phyloP scores from a whole-genome alignment of 2,797 vertebrate species.

The Dromococcyx pavoninus region DNA sequence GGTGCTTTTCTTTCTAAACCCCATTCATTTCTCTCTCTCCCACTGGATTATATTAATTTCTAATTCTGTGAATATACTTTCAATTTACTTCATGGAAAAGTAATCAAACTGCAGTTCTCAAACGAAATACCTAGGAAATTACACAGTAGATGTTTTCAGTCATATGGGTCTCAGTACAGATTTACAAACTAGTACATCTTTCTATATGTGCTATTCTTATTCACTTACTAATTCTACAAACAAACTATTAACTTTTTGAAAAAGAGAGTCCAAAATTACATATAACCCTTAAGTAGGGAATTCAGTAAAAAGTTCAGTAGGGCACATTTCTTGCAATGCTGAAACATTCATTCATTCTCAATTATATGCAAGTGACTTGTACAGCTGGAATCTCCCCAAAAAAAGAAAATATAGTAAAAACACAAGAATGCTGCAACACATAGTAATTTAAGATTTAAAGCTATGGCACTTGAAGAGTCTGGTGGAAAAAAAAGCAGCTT shows the following conservation, averaged over 20 bases:
- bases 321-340: neutral
- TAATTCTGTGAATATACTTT: conserved; percentile 12
- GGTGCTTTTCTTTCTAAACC: too few species aligned
- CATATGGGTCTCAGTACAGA: neutral
- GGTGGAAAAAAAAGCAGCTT: neutral
- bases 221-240: neutral
- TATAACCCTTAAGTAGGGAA: neutral
- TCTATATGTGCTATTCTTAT: neutral
- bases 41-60: conserved; percentile 26
- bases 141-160: neutral
- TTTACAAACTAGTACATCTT: conserved; percentile 5
- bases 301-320: neutral
- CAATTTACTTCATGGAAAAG: neutral
- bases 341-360: neutral
- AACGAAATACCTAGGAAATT: neutral
- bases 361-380: neutral
- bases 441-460: neutral
- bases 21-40: neutral
- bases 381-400: neutral
- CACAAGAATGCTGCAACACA: neutral
- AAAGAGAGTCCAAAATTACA: neutral
- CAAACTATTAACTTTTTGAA: neutral
- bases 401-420: neutral
- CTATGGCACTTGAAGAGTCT: neutral
- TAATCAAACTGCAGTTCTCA: neutral